phyloP scores from a whole-genome alignment of 2,797 vertebrate species.

The Chaenodraco wilsoni region DNA sequence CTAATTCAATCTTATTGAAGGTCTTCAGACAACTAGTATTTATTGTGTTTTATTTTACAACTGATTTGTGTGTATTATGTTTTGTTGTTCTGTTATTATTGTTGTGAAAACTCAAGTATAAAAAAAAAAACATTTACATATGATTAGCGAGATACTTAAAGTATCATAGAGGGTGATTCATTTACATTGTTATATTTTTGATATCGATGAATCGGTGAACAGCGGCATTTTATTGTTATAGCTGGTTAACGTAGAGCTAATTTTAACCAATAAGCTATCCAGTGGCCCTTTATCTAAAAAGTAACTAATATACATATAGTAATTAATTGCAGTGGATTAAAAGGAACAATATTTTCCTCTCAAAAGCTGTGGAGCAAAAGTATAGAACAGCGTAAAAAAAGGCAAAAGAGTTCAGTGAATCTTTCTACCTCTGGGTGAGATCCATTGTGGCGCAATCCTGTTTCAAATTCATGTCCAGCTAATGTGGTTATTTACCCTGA shows the following conservation, averaged over 20 bases:
- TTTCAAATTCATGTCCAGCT: background rate
- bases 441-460: background rate
- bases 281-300: too few relatives aligned
- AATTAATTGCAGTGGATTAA: background rate
- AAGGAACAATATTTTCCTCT: background rate
- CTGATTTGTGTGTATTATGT: too few relatives aligned
- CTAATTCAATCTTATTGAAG: too few relatives aligned
- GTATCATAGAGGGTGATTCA: too few relatives aligned
- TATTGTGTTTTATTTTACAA: too few relatives aligned
- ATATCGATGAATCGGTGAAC: too few relatives aligned
- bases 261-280: background rate
- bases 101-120: too few relatives aligned
- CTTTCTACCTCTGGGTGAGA: background rate
- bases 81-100: too few relatives aligned
- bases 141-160: background rate
- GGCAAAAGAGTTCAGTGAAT: background rate
- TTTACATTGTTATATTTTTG: too few relatives aligned
- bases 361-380: background rate
- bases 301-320: too few relatives aligned
- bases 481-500: constrained; percentile 59
- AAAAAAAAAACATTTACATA: background rate
- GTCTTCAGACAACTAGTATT: too few relatives aligned
- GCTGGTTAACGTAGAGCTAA: background rate
- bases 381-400: background rate
- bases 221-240: background rate